Conservation (phyloP, 2,888 invertebrate genomes). For the Plebejus anna region DNA sequence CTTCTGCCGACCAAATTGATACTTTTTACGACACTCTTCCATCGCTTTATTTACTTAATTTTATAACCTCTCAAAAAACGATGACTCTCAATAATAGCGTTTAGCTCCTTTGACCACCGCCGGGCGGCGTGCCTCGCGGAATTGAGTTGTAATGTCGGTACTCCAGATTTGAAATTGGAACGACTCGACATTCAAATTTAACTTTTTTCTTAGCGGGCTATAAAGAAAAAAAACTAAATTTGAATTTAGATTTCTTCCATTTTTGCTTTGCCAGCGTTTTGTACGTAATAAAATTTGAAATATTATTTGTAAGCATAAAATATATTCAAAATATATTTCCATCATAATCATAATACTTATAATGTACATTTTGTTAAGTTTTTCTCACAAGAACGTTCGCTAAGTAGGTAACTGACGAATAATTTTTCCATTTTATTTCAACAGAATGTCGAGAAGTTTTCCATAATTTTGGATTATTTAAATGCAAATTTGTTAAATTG, state of each 20-base stretch:
- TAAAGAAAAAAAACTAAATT: background rate
- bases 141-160: slow-evolving; percentile 8
- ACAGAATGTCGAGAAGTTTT: slow-evolving; percentile 19
- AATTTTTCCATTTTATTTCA: slow-evolving; percentile 25
- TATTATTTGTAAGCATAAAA: background rate
- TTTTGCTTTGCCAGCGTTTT: background rate
- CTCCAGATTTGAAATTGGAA: slow-evolving; percentile 3
- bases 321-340: background rate
- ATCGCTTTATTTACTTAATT: slow-evolving; percentile 43
- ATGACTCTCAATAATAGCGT: slow-evolving; percentile 27
- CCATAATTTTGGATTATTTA: slow-evolving; percentile 20
- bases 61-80: slow-evolving; percentile 28
- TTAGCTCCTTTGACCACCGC: background rate
- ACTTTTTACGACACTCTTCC: slow-evolving; percentile 48
- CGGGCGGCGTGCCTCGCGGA: slow-evolving; percentile 6
- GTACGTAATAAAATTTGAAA: background rate
- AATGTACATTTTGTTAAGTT: slow-evolving; percentile 11
- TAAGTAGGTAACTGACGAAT: slow-evolving; percentile 13
- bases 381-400: background rate
- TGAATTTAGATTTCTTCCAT: background rate
- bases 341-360: background rate
- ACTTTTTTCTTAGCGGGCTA: background rate
- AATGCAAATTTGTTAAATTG: slow-evolving; percentile 26
- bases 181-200: background rate
- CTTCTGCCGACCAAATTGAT: slow-evolving; percentile 61